Evolutionary conservation across 2,113 vertebrate species (phyloP).

Genomic region (Gadus chalcogrammus): DNA sequence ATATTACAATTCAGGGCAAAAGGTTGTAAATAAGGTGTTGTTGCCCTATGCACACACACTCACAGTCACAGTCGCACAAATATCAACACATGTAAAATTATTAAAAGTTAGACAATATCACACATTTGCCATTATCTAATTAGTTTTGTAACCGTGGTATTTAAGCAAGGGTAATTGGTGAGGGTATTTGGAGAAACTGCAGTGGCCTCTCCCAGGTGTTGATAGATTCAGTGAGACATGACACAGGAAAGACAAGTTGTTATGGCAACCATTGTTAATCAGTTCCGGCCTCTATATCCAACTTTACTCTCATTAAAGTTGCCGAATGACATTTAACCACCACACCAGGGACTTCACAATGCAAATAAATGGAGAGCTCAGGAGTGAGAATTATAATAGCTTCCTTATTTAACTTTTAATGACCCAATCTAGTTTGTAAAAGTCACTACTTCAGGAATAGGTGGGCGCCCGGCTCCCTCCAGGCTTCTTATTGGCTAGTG

Average conservation of each 20-base stretch:
- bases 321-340: slow-evolving; percentile 69
- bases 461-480: slow-evolving; percentile 39
- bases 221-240: slow-evolving; percentile 52
- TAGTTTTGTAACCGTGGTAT: too few species aligned
- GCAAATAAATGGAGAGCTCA: slow-evolving; percentile 70
- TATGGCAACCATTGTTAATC: slow-evolving; percentile 57
- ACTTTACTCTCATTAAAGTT: slow-evolving; percentile 70
- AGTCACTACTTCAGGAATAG: slow-evolving; percentile 61
- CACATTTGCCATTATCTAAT: too few species aligned
- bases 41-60: too few species aligned
- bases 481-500: slow-evolving; percentile 63
- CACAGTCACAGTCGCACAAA: too few species aligned
- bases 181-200: slow-evolving; percentile 22
- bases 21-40: too few species aligned
- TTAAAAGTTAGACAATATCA: too few species aligned
- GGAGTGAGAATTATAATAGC: slow-evolving; percentile 67
- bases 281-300: slow-evolving; percentile 51
- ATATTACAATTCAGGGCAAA: too few species aligned
- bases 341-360: slow-evolving; percentile 60
- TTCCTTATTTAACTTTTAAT: slow-evolving; percentile 70
- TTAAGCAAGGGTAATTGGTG: neutral
- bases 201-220: slow-evolving; percentile 37
- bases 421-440: slow-evolving; percentile 70
- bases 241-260: slow-evolving; percentile 39
- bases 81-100: too few species aligned